Conservation (phyloP, 2,113 vertebrate genomes). For the Melanerpes aurifrons region DNA sequence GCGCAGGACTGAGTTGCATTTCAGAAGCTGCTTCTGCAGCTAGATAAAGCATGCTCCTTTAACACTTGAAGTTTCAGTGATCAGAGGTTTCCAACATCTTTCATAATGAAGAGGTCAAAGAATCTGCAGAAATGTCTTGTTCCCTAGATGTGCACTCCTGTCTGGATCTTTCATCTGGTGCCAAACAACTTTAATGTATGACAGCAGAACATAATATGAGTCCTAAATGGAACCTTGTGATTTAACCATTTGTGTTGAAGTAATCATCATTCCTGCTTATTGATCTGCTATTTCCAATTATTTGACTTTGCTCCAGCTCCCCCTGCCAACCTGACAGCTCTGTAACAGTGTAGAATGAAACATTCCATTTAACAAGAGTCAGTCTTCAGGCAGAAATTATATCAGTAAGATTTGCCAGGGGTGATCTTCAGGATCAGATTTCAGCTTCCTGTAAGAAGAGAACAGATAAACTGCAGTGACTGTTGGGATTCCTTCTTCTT, state of each 20-base stretch:
- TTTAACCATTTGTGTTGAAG: background rate
- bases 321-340: background rate
- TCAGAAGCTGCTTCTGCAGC: background rate
- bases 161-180: background rate
- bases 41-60: background rate
- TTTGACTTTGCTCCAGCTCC: background rate
- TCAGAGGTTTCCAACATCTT: background rate
- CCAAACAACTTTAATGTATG: background rate
- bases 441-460: background rate
- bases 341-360: background rate
- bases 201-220: background rate
- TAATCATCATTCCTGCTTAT: background rate
- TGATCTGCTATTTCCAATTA: background rate
- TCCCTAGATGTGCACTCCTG: background rate
- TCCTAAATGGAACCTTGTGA: background rate
- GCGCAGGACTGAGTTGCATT: background rate
- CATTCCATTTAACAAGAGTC: background rate
- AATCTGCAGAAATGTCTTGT: background rate
- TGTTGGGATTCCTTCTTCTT: background rate
- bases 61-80: background rate
- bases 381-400: background rate
- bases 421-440: background rate
- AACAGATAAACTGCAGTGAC: background rate
- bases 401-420: background rate
- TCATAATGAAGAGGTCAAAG: background rate